Evolutionary conservation across 2,888 invertebrate genomes (phyloP).

Genomic region (Athalia rosae): DNA sequence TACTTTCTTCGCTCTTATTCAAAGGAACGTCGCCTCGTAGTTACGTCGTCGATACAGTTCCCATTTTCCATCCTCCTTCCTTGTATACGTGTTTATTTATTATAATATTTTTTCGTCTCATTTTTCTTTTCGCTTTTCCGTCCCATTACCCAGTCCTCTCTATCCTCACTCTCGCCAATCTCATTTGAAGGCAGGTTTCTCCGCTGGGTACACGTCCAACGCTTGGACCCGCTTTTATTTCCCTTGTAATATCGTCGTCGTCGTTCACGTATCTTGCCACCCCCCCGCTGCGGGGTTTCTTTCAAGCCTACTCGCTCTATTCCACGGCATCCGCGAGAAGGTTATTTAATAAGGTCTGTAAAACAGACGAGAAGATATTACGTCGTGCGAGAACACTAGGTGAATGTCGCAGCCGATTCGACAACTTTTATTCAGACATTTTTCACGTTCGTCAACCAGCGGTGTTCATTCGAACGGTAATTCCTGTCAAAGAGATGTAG

Average conservation of each 20-base stretch:
- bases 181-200: neutral
- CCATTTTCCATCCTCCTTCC: no score
- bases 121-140: no score
- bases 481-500: neutral
- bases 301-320: no score
- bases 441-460: no score
- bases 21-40: no score
- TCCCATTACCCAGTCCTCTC: slow-evolving; percentile 1
- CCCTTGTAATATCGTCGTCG: neutral
- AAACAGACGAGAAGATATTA: neutral
- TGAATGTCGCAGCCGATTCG: neutral
- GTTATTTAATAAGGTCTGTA: neutral
- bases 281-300: no score
- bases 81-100: no score
- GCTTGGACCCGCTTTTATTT: slow-evolving; percentile 7
- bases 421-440: neutral
- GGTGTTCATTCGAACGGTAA: neutral
- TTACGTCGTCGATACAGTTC: neutral
- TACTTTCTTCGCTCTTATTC: neutral
- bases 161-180: slow-evolving; percentile 27
- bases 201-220: neutral
- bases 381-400: no score
- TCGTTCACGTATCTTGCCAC: neutral
- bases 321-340: neutral
- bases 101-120: no score